Conservation (phyloP, 2,797 vertebrate species). For the Silurus lanzhouensis region DNA sequence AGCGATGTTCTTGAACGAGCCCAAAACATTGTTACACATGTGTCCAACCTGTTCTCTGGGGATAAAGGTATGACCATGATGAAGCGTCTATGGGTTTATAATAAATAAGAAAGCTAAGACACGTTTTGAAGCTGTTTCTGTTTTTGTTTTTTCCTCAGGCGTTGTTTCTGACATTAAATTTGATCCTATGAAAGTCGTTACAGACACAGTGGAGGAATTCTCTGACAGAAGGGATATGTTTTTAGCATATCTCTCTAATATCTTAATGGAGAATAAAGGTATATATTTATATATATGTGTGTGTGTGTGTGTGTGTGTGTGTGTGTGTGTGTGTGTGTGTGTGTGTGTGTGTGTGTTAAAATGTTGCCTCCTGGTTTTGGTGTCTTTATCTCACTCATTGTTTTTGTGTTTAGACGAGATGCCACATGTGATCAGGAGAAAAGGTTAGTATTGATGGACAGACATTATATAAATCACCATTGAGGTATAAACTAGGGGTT, state of each 20-base stretch:
- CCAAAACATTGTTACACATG: constrained; percentile 62
- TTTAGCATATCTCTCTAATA: constrained; percentile 70
- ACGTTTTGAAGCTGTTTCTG: background rate
- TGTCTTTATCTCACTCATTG: background rate
- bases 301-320: too few relatives aligned
- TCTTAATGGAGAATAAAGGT: constrained; percentile 74
- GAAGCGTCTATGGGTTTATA: background rate
- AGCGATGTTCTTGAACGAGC: constrained; percentile 62
- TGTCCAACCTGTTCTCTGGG: constrained; percentile 60
- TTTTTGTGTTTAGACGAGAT: constrained; percentile 61
- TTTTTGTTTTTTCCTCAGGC: constrained; percentile 51
- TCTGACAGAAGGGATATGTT: constrained; percentile 72
- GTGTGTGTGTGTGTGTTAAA: background rate
- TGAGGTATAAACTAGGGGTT: background rate
- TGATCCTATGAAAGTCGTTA: constrained; percentile 73
- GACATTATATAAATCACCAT: background rate
- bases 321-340: too few relatives aligned
- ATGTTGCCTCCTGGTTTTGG: background rate
- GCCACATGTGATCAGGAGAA: constrained; percentile 65
- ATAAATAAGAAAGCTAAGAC: background rate
- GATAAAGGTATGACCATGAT: constrained; percentile 64
- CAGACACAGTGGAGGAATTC: constrained; percentile 71
- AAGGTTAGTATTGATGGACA: constrained; percentile 63
- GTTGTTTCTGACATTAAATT: constrained; percentile 69
- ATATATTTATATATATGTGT: background rate